Conservation (phyloP, 2,113 vertebrate species). For the Crypturellus undulatus region DNA sequence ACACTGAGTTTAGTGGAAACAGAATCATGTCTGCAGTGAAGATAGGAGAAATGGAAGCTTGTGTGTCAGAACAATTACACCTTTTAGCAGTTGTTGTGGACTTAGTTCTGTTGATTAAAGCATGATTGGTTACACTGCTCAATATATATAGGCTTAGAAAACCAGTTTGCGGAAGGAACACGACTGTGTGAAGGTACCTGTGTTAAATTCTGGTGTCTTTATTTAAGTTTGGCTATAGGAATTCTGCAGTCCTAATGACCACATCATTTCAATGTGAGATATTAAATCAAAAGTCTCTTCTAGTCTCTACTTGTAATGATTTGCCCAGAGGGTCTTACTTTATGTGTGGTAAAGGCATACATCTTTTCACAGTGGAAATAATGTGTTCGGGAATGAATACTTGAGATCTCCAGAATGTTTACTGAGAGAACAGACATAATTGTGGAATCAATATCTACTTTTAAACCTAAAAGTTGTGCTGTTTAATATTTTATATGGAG, state of each 20-base stretch:
- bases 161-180: not conserved
- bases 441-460: constrained; percentile 30
- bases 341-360: not conserved
- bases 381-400: not conserved
- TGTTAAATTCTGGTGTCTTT: not conserved
- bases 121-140: not conserved
- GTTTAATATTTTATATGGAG: constrained; percentile 39
- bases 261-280: not conserved
- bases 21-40: not conserved
- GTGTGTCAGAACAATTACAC: not conserved
- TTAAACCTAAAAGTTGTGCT: not conserved
- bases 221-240: not conserved
- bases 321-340: not conserved
- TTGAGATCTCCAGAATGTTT: not conserved
- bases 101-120: not conserved
- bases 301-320: not conserved
- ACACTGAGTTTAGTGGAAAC: not conserved
- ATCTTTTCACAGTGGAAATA: not conserved
- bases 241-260: not conserved
- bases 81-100: not conserved
- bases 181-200: not conserved
- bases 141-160: not conserved
- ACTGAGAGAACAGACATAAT: not conserved
- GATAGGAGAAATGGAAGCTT: not conserved
- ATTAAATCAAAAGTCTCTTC: not conserved